Conservation (phyloP, 2,888 invertebrate genomes). For the Mimumesa dahlbomi region DNA sequence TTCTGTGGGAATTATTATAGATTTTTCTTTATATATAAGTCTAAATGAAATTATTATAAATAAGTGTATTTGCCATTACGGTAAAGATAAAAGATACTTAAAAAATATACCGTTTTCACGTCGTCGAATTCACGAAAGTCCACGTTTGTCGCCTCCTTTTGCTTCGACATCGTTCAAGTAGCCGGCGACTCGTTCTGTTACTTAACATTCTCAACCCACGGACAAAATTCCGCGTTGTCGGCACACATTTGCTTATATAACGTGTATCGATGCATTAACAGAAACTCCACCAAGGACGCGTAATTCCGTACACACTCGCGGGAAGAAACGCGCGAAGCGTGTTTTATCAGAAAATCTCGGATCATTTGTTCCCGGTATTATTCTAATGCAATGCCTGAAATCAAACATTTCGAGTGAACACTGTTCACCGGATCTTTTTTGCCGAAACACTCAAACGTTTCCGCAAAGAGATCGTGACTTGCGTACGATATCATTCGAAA, state of each 20-base stretch:
- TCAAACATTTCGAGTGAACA: too few relatives aligned
- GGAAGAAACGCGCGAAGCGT: background rate
- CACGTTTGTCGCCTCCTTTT: slow-evolving; percentile 24
- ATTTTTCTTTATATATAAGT: too few relatives aligned
- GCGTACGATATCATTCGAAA: too few relatives aligned
- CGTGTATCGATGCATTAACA: slow-evolving; percentile 43
- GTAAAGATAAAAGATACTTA: background rate
- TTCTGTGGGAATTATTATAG: too few relatives aligned
- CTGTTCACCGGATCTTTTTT: too few relatives aligned
- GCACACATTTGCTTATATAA: slow-evolving; percentile 34
- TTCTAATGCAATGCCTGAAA: too few relatives aligned
- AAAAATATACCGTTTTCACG: slow-evolving; percentile 36
- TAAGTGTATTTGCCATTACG: too few relatives aligned
- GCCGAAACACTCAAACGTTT: too few relatives aligned
- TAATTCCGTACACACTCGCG: background rate
- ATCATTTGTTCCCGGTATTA: background rate
- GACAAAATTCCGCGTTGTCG: slow-evolving; percentile 28
- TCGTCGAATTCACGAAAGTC: slow-evolving; percentile 27
- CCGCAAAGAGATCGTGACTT: too few relatives aligned
- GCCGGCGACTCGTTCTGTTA: slow-evolving; percentile 9
- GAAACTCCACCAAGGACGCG: slow-evolving; percentile 25
- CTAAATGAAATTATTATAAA: too few relatives aligned
- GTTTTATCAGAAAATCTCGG: too few relatives aligned
- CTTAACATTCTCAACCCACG: slow-evolving; percentile 25
- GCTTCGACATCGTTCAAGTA: background rate